Evolutionary conservation across 1,140 invertebrate genomes (phyloP).

Genomic region (Heliothis virescens): DNA sequence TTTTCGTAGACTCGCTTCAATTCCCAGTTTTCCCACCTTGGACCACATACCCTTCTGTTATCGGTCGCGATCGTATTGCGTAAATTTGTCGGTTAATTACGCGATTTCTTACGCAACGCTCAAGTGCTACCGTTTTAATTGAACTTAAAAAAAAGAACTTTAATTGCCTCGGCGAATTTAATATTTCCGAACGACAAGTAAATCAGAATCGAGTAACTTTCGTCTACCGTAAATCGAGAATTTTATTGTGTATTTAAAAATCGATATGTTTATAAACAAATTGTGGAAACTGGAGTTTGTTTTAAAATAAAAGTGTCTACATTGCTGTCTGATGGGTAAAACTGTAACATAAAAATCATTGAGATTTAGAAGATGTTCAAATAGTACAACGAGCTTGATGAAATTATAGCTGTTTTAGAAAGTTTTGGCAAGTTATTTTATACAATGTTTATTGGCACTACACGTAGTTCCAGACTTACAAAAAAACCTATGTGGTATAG

Average conservation of each 20-base stretch:
- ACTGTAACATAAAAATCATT: neutral
- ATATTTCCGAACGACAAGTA: conserved; percentile 55
- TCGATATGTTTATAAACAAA: conserved; percentile 38
- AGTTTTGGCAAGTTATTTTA: neutral
- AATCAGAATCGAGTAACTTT: conserved; percentile 61
- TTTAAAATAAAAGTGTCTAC: conserved; percentile 1
- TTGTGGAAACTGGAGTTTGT: conserved; percentile 11
- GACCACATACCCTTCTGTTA: conserved; percentile 44
- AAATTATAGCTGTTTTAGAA: neutral
- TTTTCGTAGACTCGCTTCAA: neutral
- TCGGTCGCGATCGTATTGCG: conserved; percentile 68
- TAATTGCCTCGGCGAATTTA: conserved; percentile 54
- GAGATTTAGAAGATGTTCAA: neutral
- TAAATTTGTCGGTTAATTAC: conserved; percentile 73
- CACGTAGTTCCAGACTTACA: too few species aligned
- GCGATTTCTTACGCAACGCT: conserved; percentile 64
- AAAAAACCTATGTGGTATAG: too few species aligned
- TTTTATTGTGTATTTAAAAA: conserved; percentile 60
- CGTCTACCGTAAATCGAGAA: conserved; percentile 61
- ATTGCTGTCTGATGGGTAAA: neutral
- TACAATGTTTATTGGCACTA: neutral
- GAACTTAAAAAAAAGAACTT: conserved; percentile 63
- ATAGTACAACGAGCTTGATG: neutral
- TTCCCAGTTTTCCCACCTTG: neutral
- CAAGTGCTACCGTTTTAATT: conserved; percentile 75